phyloP scores from a whole-genome alignment of 1,140 invertebrate genomes.

The Ostrea denselamellosa region DNA sequence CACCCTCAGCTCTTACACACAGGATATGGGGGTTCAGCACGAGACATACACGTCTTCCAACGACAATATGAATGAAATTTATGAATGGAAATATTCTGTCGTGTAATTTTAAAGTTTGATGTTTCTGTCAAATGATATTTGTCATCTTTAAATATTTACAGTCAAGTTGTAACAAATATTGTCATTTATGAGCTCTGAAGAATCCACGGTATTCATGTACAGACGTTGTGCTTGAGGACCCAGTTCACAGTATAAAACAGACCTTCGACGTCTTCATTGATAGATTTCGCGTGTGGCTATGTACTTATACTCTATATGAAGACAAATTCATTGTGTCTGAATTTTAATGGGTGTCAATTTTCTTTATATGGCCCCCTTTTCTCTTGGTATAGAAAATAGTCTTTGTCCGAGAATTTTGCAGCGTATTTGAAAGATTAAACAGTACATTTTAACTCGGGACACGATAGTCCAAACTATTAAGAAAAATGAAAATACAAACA shows the following conservation, averaged over 20 bases:
- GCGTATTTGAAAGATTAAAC: background rate
- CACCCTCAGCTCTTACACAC: background rate
- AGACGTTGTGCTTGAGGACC: background rate
- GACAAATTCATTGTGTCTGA: slow-evolving; percentile 30
- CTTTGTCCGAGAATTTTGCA: background rate
- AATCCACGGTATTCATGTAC: background rate
- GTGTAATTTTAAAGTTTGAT: background rate
- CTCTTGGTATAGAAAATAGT: background rate
- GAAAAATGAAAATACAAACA: too few relatives aligned
- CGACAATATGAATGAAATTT: background rate
- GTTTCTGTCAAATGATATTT: slow-evolving; percentile 30
- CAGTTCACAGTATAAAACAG: background rate
- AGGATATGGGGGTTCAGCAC: background rate
- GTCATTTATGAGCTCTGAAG: background rate
- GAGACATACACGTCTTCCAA: background rate
- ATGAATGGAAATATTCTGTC: background rate
- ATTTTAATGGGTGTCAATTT: slow-evolving; percentile 19
- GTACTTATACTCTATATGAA: background rate
- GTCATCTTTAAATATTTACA: slow-evolving; percentile 1
- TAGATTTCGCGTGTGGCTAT: background rate
- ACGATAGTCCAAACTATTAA: too few relatives aligned
- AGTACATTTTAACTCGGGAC: too few relatives aligned
- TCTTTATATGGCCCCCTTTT: background rate
- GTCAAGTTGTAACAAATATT: background rate
- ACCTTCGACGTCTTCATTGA: background rate